A percentile compares a stretch with the other conserved stretches of the same genome.
Conservation (phyloP, 2,888 invertebrate genomes). For the Melinaea marsaeus region DNA sequence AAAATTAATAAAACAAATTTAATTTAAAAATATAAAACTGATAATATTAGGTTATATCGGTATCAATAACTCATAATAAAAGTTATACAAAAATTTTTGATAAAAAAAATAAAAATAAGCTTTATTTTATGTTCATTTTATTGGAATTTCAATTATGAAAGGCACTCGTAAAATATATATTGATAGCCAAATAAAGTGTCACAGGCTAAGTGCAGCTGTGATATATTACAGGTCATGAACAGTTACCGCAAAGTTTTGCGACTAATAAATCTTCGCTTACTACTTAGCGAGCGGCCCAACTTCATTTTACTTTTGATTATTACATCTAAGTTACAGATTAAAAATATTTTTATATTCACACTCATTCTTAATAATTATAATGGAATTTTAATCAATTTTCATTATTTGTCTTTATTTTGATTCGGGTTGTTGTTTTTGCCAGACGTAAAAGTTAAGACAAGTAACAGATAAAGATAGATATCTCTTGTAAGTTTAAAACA, state of each 20-base stretch:
- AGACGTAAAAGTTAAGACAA: too few species aligned
- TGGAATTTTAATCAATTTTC: background rate
- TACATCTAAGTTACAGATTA: background rate
- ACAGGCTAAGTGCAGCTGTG: conserved; percentile 23
- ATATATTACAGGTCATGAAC: conserved; percentile 25
- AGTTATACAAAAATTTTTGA: too few species aligned
- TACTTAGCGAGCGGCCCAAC: background rate
- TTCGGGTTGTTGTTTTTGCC: too few species aligned
- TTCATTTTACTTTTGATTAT: conserved; percentile 4
- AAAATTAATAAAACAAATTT: too few species aligned
- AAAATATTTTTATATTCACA: background rate
- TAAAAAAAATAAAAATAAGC: too few species aligned
- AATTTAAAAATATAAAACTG: too few species aligned
- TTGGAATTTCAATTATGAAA: background rate
- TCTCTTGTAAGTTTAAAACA: too few species aligned
- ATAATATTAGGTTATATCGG: too few species aligned
- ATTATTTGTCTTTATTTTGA: too few species aligned
- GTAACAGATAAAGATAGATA: too few species aligned
- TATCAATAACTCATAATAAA: too few species aligned
- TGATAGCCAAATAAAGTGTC: conserved; percentile 19
- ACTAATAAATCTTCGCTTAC: conserved; percentile 14
- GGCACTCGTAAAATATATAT: conserved; percentile 13
- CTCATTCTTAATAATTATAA: background rate
- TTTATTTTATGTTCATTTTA: background rate
- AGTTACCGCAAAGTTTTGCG: conserved; percentile 16